A percentile compares a stretch with the other conserved stretches of the same genome.
phyloP scores from a whole-genome alignment of 2,113 vertebrate genomes.

The Suncus etruscus region DNA sequence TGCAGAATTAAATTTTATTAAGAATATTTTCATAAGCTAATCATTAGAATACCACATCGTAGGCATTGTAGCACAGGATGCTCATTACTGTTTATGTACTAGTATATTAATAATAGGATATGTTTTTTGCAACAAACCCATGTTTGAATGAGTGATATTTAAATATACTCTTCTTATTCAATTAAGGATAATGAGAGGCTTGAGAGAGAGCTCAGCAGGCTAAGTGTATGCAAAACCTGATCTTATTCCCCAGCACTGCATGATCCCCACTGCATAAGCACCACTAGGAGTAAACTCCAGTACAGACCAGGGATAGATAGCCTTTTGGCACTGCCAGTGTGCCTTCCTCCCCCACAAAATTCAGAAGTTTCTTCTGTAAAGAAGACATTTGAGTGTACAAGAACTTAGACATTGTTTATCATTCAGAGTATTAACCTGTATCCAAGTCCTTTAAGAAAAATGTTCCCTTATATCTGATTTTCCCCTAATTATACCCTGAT shows the following conservation, averaged over 20 bases:
- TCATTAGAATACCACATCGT: slow-evolving; percentile 26
- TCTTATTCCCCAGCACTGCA: no score
- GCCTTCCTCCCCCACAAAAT: background rate
- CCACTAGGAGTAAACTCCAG: no score
- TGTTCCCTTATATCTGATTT: background rate
- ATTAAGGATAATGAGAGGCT: background rate
- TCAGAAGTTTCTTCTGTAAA: background rate
- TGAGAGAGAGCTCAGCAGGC: background rate
- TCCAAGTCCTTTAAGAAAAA: slow-evolving; percentile 61
- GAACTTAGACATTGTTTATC: background rate
- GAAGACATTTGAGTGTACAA: background rate
- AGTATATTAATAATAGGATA: background rate
- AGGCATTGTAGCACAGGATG: background rate
- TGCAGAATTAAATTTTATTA: slow-evolving; percentile 42
- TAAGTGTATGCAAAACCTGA: no score
- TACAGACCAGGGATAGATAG: no score
- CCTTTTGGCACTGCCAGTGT: no score
- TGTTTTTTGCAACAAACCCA: background rate
- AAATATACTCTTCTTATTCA: slow-evolving; percentile 30
- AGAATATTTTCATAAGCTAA: slow-evolving; percentile 28
- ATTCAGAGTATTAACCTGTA: background rate
- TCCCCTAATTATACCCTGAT: background rate
- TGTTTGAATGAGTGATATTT: slow-evolving; percentile 5
- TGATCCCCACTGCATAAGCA: no score
- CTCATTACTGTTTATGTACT: background rate